Conservation (phyloP, 92 coral and sea anemone species). For the Chrysogorgia sp. region DNA sequence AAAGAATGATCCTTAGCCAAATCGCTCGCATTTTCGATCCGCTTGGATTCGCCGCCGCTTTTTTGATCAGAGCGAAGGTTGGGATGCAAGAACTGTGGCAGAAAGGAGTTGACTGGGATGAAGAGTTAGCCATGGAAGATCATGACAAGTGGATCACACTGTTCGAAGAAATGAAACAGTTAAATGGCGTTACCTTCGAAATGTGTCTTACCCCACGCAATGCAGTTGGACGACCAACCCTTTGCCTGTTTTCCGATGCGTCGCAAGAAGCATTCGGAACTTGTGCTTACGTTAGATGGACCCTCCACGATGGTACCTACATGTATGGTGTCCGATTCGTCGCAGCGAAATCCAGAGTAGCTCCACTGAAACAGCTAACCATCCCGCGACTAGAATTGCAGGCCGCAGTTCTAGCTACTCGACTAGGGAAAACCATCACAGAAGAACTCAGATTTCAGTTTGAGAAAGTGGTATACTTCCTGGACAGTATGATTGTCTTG, state of each 20-base stretch:
- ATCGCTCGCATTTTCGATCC: too few species aligned
- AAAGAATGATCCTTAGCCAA: too few species aligned
- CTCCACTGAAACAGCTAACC: neutral
- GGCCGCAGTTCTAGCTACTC: neutral
- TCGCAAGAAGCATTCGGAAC: too few species aligned
- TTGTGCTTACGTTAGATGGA: conserved; percentile 59
- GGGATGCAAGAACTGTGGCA: too few species aligned
- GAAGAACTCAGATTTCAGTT: neutral
- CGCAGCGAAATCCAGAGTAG: conserved; percentile 47
- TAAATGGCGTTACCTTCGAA: neutral
- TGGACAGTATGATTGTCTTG: neutral
- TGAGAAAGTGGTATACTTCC: conserved; percentile 1
- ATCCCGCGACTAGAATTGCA: neutral
- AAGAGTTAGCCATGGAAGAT: neutral
- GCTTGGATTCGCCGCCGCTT: too few species aligned
- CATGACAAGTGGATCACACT: neutral
- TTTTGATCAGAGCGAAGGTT: too few species aligned
- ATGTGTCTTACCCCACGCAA: neutral
- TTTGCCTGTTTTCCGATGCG: conserved; percentile 23
- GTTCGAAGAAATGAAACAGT: too few species aligned
- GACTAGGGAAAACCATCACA: neutral
- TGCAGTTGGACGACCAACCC: neutral
- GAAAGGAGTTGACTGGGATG: neutral
- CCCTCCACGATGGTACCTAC: conserved; percentile 19
- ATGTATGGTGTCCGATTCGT: conserved; percentile 37